phyloP scores from a whole-genome alignment of 2,888 invertebrate species.

The Harmothoe impar region DNA sequence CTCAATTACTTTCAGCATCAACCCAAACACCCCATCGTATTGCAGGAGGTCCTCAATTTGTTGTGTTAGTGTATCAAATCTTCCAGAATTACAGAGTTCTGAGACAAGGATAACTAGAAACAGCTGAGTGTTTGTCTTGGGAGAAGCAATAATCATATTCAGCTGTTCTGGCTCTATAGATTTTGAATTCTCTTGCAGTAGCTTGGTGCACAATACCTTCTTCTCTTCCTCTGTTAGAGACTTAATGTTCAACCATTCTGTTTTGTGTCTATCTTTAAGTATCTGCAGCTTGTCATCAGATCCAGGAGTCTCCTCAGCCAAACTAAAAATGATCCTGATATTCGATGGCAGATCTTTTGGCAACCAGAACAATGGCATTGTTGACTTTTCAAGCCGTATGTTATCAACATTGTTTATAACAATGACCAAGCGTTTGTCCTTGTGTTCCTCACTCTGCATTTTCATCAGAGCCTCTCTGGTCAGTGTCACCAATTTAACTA shows the following conservation, averaged over 20 bases:
- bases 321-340: not conserved
- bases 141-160: not conserved
- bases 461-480: not conserved
- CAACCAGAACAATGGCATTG: not conserved
- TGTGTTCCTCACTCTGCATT: not conserved
- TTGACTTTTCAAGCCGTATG: not conserved
- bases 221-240: not conserved
- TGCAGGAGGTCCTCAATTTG: not conserved
- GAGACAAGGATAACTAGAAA: not conserved
- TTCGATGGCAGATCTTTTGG: not conserved
- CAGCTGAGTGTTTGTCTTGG: not conserved
- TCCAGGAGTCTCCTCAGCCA: not conserved
- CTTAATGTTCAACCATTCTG: not conserved
- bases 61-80: not conserved
- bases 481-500: not conserved
- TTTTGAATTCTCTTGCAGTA: not conserved
- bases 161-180: not conserved
- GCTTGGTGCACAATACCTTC: not conserved
- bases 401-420: not conserved
- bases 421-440: not conserved
- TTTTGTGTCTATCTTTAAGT: not conserved
- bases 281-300: not conserved
- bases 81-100: slow-evolving; percentile 1
- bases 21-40: not conserved
- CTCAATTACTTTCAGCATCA: not conserved